Percentiles rank a stretch among this genome's conserved stretches.
These are phyloP conservation scores for Perca schrenkii DNA, from an alignment of 2,113 vertebrate species.

Conservation along the genomic window DNA sequence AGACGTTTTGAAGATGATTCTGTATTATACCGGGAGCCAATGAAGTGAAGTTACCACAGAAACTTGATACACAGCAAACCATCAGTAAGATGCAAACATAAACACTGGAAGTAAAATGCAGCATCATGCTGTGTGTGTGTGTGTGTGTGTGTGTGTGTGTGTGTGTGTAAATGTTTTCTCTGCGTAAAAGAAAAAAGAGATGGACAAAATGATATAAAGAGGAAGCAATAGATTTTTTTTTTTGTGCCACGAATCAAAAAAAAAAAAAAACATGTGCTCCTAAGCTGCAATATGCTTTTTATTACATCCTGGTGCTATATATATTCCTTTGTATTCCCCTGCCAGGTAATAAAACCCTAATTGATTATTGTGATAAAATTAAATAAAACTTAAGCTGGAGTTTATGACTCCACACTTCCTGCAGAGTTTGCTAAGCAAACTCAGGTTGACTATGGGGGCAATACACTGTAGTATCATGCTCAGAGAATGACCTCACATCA, in stretches of 20 bases:
- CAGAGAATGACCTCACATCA: conserved; percentile 36
- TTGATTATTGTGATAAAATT: conserved; percentile 58
- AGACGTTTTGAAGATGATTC: no score
- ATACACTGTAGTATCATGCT: not conserved
- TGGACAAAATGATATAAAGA: not conserved
- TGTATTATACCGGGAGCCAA: no score
- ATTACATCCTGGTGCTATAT: conserved; percentile 47
- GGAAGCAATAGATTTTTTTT: conserved; percentile 36
- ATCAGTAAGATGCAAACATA: not conserved
- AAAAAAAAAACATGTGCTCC: conserved; percentile 47
- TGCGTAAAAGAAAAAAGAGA: not conserved
- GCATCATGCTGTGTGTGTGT: not conserved
- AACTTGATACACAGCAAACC: not conserved
- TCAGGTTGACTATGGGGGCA: conserved; percentile 16
- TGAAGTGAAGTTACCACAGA: no score
- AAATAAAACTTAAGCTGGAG: conserved; percentile 42
- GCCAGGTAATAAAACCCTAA: conserved; percentile 56
- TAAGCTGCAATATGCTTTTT: conserved; percentile 48
- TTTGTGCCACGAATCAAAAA: conserved; percentile 46
- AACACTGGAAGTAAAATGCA: not conserved
- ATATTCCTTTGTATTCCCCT: conserved; percentile 36
- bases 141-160: not conserved
- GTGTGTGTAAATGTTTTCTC: not conserved
- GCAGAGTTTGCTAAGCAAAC: conserved; percentile 46
- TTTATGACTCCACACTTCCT: conserved; percentile 60